phyloP scores from a whole-genome alignment of 1,140 invertebrate genomes.

The Ips nitidus region DNA sequence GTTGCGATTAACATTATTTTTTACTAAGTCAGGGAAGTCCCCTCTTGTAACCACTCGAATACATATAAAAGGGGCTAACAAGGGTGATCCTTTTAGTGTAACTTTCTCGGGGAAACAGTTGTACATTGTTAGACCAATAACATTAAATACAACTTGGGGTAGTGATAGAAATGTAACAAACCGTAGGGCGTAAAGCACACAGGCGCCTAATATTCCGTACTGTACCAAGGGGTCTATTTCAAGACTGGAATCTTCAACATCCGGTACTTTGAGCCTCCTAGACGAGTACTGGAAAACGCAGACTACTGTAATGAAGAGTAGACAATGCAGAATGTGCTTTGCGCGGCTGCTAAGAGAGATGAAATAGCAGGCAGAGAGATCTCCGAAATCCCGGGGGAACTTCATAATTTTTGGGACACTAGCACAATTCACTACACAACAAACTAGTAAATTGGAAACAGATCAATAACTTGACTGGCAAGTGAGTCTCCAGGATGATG shows the following conservation, averaged over 20 bases:
- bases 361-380: conserved; percentile 15
- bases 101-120: conserved; percentile 96
- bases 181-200: conserved; percentile 77
- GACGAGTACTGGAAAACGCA: conserved; percentile 76
- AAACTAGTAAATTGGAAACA: too few relatives aligned
- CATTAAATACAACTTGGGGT: conserved; percentile 90
- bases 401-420: conserved; percentile 20
- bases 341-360: conserved; percentile 55
- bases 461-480: too few relatives aligned
- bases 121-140: conserved; percentile 85
- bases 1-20: conserved; percentile 86
- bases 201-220: conserved; percentile 74
- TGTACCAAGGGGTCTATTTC: conserved; percentile 76
- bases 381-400: conserved; percentile 15
- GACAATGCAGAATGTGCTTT: conserved; percentile 79
- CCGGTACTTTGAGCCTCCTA: conserved; percentile 71
- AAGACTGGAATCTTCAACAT: conserved; percentile 55
- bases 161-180: conserved; percentile 83
- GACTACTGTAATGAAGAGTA: conserved; percentile 73
- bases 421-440: too few relatives aligned
- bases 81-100: conserved; percentile 79
- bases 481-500: too few relatives aligned
- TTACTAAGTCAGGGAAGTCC: conserved; percentile 90
- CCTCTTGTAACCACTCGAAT: conserved; percentile 94
- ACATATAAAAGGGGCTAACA: conserved; percentile 93